A percentile compares a stretch with the other conserved stretches of the same genome.
phyloP scores from a whole-genome alignment of 2,797 vertebrate species.

The Taeniopygia guttata region DNA sequence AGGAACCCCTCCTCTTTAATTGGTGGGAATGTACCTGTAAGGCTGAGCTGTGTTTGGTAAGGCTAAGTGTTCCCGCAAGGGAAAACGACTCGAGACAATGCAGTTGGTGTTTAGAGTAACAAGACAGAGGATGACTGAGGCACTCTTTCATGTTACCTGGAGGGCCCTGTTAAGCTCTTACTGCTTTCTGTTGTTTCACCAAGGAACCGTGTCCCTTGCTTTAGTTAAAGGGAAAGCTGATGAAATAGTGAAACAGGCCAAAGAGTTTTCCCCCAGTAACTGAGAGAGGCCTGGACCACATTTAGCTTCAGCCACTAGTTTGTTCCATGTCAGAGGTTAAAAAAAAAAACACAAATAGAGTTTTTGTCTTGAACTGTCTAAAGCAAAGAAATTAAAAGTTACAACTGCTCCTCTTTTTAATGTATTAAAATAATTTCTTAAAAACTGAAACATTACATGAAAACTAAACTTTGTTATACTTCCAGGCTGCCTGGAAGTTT shows the following conservation, averaged over 20 bases:
- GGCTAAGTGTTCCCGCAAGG: slow-evolving; percentile 68
- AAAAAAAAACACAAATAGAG: not conserved
- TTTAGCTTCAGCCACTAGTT: not conserved
- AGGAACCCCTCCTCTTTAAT: slow-evolving; percentile 72
- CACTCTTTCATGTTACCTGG: slow-evolving; percentile 62
- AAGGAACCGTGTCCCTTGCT: slow-evolving; percentile 32
- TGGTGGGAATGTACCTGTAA: slow-evolving; percentile 68
- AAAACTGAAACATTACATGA: not conserved
- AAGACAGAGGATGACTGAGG: slow-evolving; percentile 62
- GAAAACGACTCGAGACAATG: slow-evolving; percentile 64
- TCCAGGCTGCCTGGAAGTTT: not conserved
- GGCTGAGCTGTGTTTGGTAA: slow-evolving; percentile 64
- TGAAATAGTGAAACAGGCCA: not conserved
- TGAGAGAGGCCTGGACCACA: not conserved
- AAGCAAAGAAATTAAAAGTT: not conserved
- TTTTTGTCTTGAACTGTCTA: not conserved
- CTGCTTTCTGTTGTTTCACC: slow-evolving; percentile 46
- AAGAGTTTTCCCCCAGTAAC: not conserved
- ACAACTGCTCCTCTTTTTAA: not conserved
- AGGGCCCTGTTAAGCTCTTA: slow-evolving; percentile 57
- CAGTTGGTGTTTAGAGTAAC: slow-evolving; percentile 64
- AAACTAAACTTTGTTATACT: slow-evolving; percentile 20
- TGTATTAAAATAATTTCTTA: not conserved
- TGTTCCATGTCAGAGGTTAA: not conserved
- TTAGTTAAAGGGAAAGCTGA: slow-evolving; percentile 27